Base-by-base conservation (phyloP, 2,888 invertebrate genomes). In the Polymixis lichenea region DNA sequence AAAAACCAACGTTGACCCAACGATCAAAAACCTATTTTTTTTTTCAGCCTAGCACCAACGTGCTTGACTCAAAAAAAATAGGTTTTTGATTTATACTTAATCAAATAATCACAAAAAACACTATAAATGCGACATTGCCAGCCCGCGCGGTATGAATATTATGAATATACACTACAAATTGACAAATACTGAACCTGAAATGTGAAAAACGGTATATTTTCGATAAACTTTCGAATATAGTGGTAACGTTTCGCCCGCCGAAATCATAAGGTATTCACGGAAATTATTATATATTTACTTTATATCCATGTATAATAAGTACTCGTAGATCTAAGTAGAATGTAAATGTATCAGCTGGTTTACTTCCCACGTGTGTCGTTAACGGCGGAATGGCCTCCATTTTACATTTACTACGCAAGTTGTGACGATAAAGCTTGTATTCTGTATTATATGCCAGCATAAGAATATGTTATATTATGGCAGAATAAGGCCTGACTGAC, bases 301-400 rank as follows among this genome's bases (percentile, higher is more conserved):
- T 66, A 61, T 49, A 61, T 49, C 43, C 75, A 53, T 80, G 19
- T 70, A 25, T 53, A 55, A 46, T 56, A 77, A 46, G 15, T 69
- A 65, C 67, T 68, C 9, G 25, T 65, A 68, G 28, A 69, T 80
- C 55, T 66, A 75, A 76, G 70, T 80, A 70, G 62, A 66, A 81
- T 81, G 72, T 76, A 60, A 79, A 79, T 81, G 75, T 78, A 75
- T 84, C 83, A 80, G 77, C 72, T 83, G 83, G 43, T 43, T 66
- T 70, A 49, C 60, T 77, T 85, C 74, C 77, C 83, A 75, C 71
- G 80, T 85, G 70, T 75, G 32, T 82, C 72, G 74, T 73, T 76
- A 84, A 78, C 64, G 46, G 53, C 73, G 71, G 22, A 43, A 73
- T 73, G 38, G 66, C 62, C 70, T 51, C 69, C 65, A 51, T 83